These are phyloP conservation scores for Liolophura sinensis DNA, from an alignment of 1,140 invertebrate species.

Conservation along the genomic window DNA sequence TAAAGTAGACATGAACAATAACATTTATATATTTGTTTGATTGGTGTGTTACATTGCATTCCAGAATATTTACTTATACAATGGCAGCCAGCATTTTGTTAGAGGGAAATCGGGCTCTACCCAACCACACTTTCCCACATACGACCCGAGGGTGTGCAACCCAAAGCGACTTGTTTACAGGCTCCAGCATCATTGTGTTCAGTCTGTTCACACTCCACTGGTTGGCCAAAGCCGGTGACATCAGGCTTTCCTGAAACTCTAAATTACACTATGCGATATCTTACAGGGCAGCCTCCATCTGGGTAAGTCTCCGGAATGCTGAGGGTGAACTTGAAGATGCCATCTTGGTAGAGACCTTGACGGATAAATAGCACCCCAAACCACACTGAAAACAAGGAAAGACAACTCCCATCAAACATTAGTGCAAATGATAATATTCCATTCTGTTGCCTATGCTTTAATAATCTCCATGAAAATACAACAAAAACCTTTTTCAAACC, in stretches of 20 bases:
- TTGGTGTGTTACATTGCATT: no score
- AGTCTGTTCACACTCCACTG: no score
- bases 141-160: no score
- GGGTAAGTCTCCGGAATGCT: slow-evolving; percentile 86
- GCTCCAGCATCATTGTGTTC: no score
- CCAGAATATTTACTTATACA: no score
- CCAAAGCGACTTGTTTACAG: no score
- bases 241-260: not conserved
- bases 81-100: no score
- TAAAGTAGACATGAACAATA: no score
- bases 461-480: not conserved
- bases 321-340: slow-evolving; percentile 85
- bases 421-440: not conserved
- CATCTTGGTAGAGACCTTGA: slow-evolving; percentile 83
- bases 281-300: slow-evolving; percentile 80
- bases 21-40: no score
- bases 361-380: slow-evolving; percentile 91
- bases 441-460: not conserved
- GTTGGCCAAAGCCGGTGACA: no score
- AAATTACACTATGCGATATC: slow-evolving; percentile 34
- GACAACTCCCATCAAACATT: slow-evolving; percentile 6
- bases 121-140: no score
- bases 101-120: no score
- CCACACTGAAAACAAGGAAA: slow-evolving; percentile 74
- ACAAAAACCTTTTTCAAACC: not conserved